Evolutionary conservation across 2,888 invertebrate genomes (phyloP), one percentile per base, ranked within the genome.

Genomic region (Uropetala carovei): DNA sequence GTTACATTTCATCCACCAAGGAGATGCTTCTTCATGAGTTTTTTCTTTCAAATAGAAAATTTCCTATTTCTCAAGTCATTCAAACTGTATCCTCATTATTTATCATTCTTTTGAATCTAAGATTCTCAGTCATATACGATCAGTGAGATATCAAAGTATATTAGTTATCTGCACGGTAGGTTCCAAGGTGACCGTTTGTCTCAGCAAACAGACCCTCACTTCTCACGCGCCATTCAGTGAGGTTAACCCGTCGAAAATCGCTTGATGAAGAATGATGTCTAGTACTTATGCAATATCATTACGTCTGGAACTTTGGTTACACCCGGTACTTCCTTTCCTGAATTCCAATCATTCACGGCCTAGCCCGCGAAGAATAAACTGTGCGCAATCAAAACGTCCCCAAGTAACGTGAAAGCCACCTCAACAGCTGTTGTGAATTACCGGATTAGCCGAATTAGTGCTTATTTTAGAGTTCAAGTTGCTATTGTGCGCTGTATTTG

Each of bases 241-340:
- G 5, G 56, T 89, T 43, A 43, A 89, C 58, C 58, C 43, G n/a
- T 68, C 30, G 43, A 83, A 83, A 43, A 5, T 89, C 18, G n/a
- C 64, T 64, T 43, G 30, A 68, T 89, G 89, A 89, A 89, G 89
- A 60, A 86, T 86, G 86, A 86, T 60, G 86, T 30, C 89, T 89
- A n/a, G 11, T 16, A 86, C 8, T 43, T 18, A 64, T 68, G 68
- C 43, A 22, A 0, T 13, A 43, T 68, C 89, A 89, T 64, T 68
- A 64, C 64, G 68, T 18, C 8, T n/a, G 30, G 43, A 43, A 43
- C 64, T 64, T 10, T 64, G 43, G 89, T 89, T 68, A 43, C 30
- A n/a, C 5, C 13, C 64, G n/a, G 89, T 43, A 68, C 43, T 13
- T 30, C n/a, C 43, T 43, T 68, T 43, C 30, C 22, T n/a, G 14